Evolutionary conservation across 1,140 invertebrate species (phyloP).

Genomic region (Eubasilissa regina): DNA sequence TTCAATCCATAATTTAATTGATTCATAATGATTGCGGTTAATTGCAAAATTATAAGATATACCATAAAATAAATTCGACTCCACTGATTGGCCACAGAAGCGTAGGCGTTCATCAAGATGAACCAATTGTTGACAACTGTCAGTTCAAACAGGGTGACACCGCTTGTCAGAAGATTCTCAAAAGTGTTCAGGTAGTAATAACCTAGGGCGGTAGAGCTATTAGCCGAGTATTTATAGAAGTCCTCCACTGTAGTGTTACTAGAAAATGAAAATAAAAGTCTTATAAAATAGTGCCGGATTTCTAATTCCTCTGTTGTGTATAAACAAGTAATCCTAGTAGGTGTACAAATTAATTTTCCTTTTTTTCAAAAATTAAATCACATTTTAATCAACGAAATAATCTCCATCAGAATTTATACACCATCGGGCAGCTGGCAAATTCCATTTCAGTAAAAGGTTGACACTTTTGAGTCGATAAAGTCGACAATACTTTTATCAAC

Average conservation of each 20-base stretch:
- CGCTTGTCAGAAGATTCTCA: conserved; percentile 81
- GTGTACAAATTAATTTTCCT: too few relatives aligned
- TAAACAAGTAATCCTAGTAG: too few relatives aligned
- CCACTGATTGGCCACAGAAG: conserved; percentile 77
- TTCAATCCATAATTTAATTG: not conserved
- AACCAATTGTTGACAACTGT: conserved; percentile 95
- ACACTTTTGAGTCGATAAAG: too few relatives aligned
- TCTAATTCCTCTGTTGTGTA: too few relatives aligned
- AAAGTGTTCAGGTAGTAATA: conserved; percentile 94
- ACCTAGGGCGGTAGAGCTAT: conserved; percentile 78
- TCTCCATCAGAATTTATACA: too few relatives aligned
- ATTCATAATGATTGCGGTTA: not conserved
- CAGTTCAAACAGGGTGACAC: conserved; percentile 91
- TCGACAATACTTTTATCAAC: too few relatives aligned
- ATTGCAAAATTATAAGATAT: conserved; percentile 46
- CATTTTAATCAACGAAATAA: too few relatives aligned
- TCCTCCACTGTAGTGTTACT: conserved; percentile 90
- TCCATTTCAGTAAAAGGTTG: too few relatives aligned
- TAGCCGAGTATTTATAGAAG: conserved; percentile 83
- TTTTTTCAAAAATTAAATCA: too few relatives aligned
- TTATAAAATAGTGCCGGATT: too few relatives aligned
- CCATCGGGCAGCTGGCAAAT: too few relatives aligned
- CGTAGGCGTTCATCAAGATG: conserved; percentile 93
- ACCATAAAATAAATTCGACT: conserved; percentile 90
- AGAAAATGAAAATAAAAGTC: conserved; percentile 61